Evolutionary conservation across 2,888 invertebrate species (phyloP).

Genomic region (Asteroscopus sphinx): DNA sequence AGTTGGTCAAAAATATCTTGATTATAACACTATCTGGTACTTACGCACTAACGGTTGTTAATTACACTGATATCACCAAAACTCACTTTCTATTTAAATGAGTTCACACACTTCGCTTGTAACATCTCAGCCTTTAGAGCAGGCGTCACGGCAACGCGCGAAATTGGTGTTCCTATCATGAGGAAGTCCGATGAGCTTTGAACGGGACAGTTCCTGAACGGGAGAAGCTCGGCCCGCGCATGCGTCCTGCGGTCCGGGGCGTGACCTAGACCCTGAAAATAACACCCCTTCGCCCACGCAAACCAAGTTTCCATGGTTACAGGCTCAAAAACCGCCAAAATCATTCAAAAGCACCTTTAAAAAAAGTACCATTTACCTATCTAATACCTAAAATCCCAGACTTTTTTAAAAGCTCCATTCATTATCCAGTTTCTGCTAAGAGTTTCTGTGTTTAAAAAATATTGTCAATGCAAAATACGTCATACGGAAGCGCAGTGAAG

Average conservation of each 20-base stretch:
- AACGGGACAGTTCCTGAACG: conserved; percentile 70
- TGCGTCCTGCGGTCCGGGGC: conserved; percentile 80
- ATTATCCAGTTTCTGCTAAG: conserved; percentile 9
- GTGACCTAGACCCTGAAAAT: conserved; percentile 90
- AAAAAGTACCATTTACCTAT: neutral
- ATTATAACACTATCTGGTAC: conserved; percentile 8
- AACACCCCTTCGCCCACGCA: conserved; percentile 84
- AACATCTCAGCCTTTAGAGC: conserved; percentile 18
- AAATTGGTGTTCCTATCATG: conserved; percentile 60
- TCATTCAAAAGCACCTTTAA: conserved; percentile 12
- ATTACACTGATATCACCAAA: conserved; percentile 21
- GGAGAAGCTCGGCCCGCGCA: conserved; percentile 74
- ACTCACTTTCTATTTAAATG: conserved; percentile 15
- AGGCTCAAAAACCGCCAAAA: conserved; percentile 56
- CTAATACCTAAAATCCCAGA: neutral
- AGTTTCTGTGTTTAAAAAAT: neutral
- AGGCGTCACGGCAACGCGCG: conserved; percentile 33
- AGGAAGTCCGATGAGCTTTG: conserved; percentile 77
- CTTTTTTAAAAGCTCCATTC: neutral
- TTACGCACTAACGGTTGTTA: conserved; percentile 19
- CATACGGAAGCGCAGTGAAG: conserved; percentile 67
- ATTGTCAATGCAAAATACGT: conserved; percentile 54
- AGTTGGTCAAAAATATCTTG: too few species aligned
- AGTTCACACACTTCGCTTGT: conserved; percentile 35
- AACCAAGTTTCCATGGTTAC: conserved; percentile 79